Base-by-base conservation (phyloP, 2,888 invertebrate species). In the Leptinotarsa rubiginosa region DNA sequence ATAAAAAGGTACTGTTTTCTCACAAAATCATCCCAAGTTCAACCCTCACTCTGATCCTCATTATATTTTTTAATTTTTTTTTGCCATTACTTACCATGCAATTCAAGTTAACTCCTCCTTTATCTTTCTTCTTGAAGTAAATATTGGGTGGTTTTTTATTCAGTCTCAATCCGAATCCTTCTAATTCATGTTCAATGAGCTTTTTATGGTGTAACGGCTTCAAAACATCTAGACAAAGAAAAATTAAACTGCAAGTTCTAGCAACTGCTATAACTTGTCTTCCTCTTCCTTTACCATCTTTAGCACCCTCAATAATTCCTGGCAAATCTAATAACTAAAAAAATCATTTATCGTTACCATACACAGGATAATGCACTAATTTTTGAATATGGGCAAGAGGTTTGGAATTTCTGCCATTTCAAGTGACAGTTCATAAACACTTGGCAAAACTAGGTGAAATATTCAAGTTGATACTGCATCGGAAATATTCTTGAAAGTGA, bases 231-330 rank as follows among this genome's bases (percentile, higher is more conserved):
- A 99, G 90, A 0, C 99, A 97, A 86, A 99, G 97, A 87, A 99
- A 98, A 82, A 99, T 97, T 50, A 99, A 91, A 86, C 97, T 97
- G 88, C 99, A 99, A 0, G 99, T 99, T 72, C 99, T 91, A 0
- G 99, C 99, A 0, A 99, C 99, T 1, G 99, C 99, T 83, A 99
- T 99, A 4, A 99, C 99, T 88, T 99, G 99, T 77, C 98, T 92
- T 90, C 99, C 99, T 88, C 99, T 90, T 90, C 99, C 99, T 88
- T 99, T 99, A 78, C 99, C 99, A 87, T 99, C 99, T 86, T 99
- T 99, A 0, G 99, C 99, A 78, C 99, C 99, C 89, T 99, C 99
- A 82, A 99, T 99, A 87, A 99, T 99, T 89, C 99, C 99, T 77
- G 99, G 99, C 83, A 99, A 92, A 92, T 99, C 99, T 13, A 99